Conservation (phyloP, 2,113 vertebrate genomes). For the Paracanthobrama guichenoti region DNA sequence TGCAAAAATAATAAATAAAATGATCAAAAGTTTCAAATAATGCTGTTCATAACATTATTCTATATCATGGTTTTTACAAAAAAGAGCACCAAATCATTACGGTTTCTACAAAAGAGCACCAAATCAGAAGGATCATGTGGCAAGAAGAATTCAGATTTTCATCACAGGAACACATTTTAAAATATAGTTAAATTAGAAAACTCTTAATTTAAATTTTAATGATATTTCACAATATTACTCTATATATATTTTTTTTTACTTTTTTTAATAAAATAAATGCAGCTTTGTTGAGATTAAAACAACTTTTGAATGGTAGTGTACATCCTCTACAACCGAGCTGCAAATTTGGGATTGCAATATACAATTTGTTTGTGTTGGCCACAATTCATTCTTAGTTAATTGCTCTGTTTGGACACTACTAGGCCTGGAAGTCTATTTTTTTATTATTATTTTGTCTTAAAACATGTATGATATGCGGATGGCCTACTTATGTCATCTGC, state of each 20-base stretch:
- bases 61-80: no score
- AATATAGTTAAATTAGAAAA: not conserved
- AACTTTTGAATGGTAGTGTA: not conserved
- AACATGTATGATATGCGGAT: not conserved
- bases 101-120: not conserved
- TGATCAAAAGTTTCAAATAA: not conserved
- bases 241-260: no score
- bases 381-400: not conserved
- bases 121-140: not conserved
- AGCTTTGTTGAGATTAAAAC: not conserved
- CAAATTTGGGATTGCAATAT: no score
- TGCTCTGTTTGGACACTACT: not conserved
- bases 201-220: no score
- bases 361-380: not conserved
- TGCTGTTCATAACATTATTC: no score
- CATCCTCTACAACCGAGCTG: not conserved
- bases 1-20: not conserved
- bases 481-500: slow-evolving; percentile 19
- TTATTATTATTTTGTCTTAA: not conserved
- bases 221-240: not conserved
- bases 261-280: not conserved
- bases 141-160: not conserved
- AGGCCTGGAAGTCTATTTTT: not conserved
- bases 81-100: not conserved
- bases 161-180: not conserved